phyloP scores from a whole-genome alignment of 2,113 vertebrate genomes.

The Erythrocebus patas region DNA sequence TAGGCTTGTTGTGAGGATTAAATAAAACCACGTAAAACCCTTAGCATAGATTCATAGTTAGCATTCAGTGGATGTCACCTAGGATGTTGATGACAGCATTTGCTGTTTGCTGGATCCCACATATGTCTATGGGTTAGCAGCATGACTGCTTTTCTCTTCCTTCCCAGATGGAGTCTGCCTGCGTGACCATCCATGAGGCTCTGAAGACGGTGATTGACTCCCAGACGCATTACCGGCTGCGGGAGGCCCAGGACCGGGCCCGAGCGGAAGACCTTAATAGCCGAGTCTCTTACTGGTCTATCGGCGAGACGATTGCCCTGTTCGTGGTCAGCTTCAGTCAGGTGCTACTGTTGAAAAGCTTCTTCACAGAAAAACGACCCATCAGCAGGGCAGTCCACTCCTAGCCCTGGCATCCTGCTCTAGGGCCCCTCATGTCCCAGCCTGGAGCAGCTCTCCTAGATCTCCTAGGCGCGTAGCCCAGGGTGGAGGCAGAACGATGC shows the following conservation, averaged over 20 bases:
- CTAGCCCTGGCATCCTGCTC: conserved; percentile 51
- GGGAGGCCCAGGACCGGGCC: conserved; percentile 89
- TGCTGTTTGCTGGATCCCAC: neutral
- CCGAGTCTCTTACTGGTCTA: conserved; percentile 89
- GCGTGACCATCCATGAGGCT: conserved; percentile 90
- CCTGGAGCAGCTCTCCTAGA: too few relatives aligned
- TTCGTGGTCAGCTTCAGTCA: conserved; percentile 91
- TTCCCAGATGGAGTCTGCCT: conserved; percentile 91
- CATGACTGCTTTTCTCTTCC: neutral
- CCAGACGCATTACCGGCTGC: conserved; percentile 90
- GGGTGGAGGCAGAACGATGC: neutral
- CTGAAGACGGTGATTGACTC: conserved; percentile 89
- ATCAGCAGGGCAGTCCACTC: conserved; percentile 72
- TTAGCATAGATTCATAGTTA: fast-evolving
- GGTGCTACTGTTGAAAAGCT: conserved; percentile 91
- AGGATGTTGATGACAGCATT: fast-evolving
- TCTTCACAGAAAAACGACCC: conserved; percentile 89
- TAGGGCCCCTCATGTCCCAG: neutral
- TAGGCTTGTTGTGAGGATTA: neutral
- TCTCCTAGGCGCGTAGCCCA: neutral
- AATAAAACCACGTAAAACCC: neutral
- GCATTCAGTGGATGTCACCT: fast-evolving
- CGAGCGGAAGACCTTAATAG: conserved; percentile 88
- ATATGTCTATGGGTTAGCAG: fast-evolving
- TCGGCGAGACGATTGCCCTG: conserved; percentile 88